These are phyloP conservation scores for Malacosoma neustria DNA, from an alignment of 2,888 invertebrate genomes.

Conservation along the genomic window DNA sequence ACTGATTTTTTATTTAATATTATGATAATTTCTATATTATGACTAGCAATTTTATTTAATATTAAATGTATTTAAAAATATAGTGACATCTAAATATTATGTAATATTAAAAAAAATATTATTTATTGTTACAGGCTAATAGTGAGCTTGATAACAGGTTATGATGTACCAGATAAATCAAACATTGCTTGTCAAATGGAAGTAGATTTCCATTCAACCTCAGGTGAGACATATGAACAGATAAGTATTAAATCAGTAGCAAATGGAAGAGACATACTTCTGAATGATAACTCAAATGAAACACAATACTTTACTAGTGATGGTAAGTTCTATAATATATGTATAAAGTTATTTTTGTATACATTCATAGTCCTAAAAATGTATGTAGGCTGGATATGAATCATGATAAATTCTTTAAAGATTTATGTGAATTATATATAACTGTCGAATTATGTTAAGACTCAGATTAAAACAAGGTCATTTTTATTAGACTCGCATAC, in stretches of 20 bases:
- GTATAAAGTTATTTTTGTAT: not conserved
- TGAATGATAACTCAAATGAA: constrained; percentile 16
- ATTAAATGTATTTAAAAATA: constrained; percentile 3
- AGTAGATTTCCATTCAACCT: constrained; percentile 21
- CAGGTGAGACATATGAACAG: constrained; percentile 11
- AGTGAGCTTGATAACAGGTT: constrained; percentile 30
- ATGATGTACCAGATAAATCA: constrained; percentile 25
- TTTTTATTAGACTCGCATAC: not conserved
- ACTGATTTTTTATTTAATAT: not conserved
- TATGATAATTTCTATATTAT: not conserved
- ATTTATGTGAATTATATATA: not conserved
- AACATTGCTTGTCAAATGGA: constrained; percentile 39
- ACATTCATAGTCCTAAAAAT: not conserved
- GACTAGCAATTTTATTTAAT: not conserved
- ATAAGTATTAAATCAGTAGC: constrained; percentile 20
- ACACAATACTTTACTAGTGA: constrained; percentile 18
- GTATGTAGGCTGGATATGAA: not conserved
- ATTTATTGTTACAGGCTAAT: constrained; percentile 34
- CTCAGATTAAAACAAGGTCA: not conserved
- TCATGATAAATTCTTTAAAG: not conserved
- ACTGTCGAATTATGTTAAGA: not conserved
- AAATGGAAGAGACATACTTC: constrained; percentile 19
- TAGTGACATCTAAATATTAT: constrained; percentile 1
- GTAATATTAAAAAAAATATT: no score
- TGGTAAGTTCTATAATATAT: not conserved